Percentiles rank a stretch among this genome's conserved stretches.
These are phyloP conservation scores for Cryptocheilus praepositus DNA, from an alignment of 2,888 invertebrate genomes.

Conservation along the genomic window DNA sequence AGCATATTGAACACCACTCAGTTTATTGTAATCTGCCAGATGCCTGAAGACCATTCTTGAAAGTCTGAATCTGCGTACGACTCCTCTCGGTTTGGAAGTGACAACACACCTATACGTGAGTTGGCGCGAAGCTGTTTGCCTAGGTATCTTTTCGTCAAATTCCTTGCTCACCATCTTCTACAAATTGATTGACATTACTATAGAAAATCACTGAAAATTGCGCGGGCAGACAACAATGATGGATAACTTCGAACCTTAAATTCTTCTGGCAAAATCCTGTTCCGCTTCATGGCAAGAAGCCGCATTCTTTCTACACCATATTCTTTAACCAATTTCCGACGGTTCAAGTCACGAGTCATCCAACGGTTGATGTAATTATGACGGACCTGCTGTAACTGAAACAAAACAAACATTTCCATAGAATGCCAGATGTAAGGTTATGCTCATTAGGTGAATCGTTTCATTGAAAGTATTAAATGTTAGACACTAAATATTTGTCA, in stretches of 20 bases:
- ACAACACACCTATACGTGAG: conserved; percentile 88
- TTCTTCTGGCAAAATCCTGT: conserved; percentile 89
- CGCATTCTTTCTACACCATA: conserved; percentile 86
- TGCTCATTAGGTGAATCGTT: too few species aligned
- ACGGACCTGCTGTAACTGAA: conserved; percentile 83
- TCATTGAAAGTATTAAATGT: too few species aligned
- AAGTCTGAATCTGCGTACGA: conserved; percentile 87
- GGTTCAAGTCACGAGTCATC: conserved; percentile 91
- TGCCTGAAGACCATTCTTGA: conserved; percentile 94
- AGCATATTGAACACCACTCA: conserved; percentile 95
- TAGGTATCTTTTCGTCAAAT: conserved; percentile 83
- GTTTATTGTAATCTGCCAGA: conserved; percentile 94
- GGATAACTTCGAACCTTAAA: conserved; percentile 74
- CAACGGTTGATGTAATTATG: conserved; percentile 74
- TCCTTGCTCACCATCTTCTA: conserved; percentile 86
- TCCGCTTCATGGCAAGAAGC: conserved; percentile 88
- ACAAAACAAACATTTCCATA: too few species aligned
- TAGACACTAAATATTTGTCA: too few species aligned
- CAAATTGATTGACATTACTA: conserved; percentile 13
- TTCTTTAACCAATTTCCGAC: conserved; percentile 85
- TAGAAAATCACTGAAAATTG: background rate
- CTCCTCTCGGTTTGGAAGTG: conserved; percentile 91
- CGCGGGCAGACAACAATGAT: too few species aligned
- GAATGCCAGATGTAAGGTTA: too few species aligned
- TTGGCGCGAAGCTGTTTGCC: conserved; percentile 82